These are phyloP conservation scores for Andricus curvator DNA, from an alignment of 2,888 invertebrate species.

Conservation along the genomic window DNA sequence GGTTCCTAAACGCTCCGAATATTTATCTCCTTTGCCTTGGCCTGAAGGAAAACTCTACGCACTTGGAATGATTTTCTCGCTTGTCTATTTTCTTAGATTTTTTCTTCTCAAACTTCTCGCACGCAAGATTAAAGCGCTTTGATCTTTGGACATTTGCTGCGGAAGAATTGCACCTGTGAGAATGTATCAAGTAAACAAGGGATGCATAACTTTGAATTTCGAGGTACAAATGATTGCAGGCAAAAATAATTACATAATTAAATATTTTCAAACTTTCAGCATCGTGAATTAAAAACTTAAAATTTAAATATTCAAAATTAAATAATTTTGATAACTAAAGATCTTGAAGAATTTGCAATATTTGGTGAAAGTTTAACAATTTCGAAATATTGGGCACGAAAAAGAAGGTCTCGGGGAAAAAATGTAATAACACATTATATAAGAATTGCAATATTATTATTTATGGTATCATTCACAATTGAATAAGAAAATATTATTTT, in stretches of 20 bases:
- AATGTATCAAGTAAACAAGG: conserved; percentile 21
- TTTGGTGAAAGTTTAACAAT: too few relatives aligned
- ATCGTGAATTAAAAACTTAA: too few relatives aligned
- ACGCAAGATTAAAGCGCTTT: conserved; percentile 16
- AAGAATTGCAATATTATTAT: too few relatives aligned
- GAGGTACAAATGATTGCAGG: neutral
- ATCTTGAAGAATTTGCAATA: too few relatives aligned
- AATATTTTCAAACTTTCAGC: too few relatives aligned
- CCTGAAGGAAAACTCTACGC: conserved; percentile 21
- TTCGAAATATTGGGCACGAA: too few relatives aligned
- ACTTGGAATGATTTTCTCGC: conserved; percentile 28
- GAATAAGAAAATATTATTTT: too few relatives aligned
- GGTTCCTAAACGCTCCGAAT: neutral
- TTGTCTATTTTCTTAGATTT: conserved; percentile 11
- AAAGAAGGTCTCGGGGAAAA: too few relatives aligned
- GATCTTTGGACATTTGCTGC: conserved; percentile 25
- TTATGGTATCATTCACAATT: too few relatives aligned
- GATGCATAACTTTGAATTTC: conserved; percentile 1
- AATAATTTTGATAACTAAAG: too few relatives aligned
- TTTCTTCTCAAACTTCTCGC: conserved; percentile 8
- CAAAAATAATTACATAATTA: neutral
- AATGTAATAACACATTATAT: too few relatives aligned
- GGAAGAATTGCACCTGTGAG: conserved; percentile 9
- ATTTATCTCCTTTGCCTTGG: conserved; percentile 12
- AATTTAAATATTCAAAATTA: too few relatives aligned